Evolutionary conservation across 1,140 invertebrate genomes (phyloP), one percentile per base, ranked within the genome.

Genomic region (Sycophila sp.): DNA sequence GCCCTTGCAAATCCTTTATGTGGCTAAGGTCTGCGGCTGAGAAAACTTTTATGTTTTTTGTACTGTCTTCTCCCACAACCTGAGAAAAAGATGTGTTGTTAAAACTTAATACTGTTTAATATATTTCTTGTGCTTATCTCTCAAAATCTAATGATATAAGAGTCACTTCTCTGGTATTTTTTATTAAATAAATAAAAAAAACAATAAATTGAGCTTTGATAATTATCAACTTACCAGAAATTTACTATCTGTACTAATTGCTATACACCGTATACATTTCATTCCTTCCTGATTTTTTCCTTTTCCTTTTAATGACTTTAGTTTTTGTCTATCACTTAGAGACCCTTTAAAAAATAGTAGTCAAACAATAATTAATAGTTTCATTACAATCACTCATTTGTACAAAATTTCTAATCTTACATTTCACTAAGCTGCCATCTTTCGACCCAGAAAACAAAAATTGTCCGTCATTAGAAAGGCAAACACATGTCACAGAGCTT

Each of bases 351-450:
- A 47, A 32, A 55, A n/a, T 11, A 56, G 51, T 49, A 58, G 24
- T n/a, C 69, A 66, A 24, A n/a, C 10, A 56, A 59, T 49, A 58
- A 28, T n/a, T 69, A 66, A 24, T 69, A 22, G 17, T 38, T 60
- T 19, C 28, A 38, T 45, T 55, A 42, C 64, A 69, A 62, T 62
- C 45, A 32, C 15, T 60, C 34, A 69, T 38, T 38, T 34, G 42
- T 73, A 53, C 34, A 71, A 64, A 56, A 36, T 28, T 19, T 34
- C 32, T 4, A 24, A 1, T 76, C 73, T 73, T 81, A 91, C 96
- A 99, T 89, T 98, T 98, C 11, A 98, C 90, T 55, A 99, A 89
- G 47, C 87, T 88, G 51, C 94, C 92, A 85, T 96, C 95, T 87
- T 98, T 98, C 53, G 94, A 96, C 0, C 93, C 96, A 42, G 92